These are phyloP conservation scores for Hyperoplus immaculatus DNA, from an alignment of 2,797 vertebrate species.

Conservation along the genomic window DNA sequence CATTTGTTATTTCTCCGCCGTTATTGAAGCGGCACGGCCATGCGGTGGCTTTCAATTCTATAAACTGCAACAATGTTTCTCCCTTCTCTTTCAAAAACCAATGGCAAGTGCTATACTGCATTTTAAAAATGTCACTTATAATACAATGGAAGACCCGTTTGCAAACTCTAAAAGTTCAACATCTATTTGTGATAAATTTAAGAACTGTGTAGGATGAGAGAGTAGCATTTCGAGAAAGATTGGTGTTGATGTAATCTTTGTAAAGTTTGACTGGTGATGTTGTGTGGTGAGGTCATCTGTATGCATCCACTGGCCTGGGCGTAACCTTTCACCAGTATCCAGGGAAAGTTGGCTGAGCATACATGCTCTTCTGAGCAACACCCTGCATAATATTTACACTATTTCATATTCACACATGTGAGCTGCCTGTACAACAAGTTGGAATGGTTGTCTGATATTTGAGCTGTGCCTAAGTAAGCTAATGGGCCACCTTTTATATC, in stretches of 20 bases:
- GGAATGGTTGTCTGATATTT: background rate
- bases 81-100: constrained; percentile 10
- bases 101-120: background rate
- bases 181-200: background rate
- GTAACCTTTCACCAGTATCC: constrained; percentile 28
- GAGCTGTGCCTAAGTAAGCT: background rate
- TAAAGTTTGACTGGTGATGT: background rate
- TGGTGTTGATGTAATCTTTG: background rate
- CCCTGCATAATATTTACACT: constrained; percentile 27
- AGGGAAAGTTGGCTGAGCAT: constrained; percentile 20
- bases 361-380: constrained; percentile 21
- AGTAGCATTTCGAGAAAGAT: background rate
- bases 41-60: constrained; percentile 8
- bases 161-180: background rate
- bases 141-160: background rate
- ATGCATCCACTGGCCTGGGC: constrained; percentile 7
- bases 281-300: constrained; percentile 18
- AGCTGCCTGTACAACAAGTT: constrained; percentile 24
- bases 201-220: background rate
- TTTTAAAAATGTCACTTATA: background rate
- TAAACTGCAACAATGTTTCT: constrained; percentile 6
- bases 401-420: constrained; percentile 9
- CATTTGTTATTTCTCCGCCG: constrained; percentile 54
- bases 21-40: constrained; percentile 20
- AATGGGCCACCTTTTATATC: background rate